A percentile compares a stretch with the other conserved stretches of the same genome.
Evolutionary conservation across 2,888 invertebrate genomes (phyloP).

Genomic region (Eristalis pertinax): DNA sequence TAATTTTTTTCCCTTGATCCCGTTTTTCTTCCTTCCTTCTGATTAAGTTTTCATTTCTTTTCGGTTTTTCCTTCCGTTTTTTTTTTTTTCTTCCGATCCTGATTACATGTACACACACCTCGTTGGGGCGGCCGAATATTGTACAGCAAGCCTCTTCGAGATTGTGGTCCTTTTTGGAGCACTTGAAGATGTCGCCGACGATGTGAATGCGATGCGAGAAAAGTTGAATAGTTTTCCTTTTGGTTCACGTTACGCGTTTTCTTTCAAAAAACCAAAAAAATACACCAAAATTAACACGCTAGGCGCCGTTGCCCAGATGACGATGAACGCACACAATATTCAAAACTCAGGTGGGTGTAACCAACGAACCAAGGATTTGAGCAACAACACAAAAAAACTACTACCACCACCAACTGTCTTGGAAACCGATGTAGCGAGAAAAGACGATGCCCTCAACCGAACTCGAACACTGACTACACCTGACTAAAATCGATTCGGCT

Average conservation of each 20-base stretch:
- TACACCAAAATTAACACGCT: too few relatives aligned
- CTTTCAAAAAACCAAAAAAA: background rate
- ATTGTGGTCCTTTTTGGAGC: slow-evolving; percentile 21
- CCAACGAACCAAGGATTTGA: slow-evolving; percentile 15
- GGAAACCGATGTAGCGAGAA: slow-evolving; percentile 58
- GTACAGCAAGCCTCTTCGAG: background rate
- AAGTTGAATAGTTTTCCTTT: background rate
- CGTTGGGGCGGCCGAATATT: background rate
- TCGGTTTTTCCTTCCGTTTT: slow-evolving; percentile 19
- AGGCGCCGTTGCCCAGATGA: background rate
- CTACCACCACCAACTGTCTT: slow-evolving; percentile 35
- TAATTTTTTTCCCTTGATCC: background rate
- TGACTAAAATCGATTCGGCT: slow-evolving; percentile 72
- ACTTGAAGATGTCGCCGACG: slow-evolving; percentile 5
- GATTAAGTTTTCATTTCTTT: slow-evolving; percentile 41
- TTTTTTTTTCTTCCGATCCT: slow-evolving; percentile 16
- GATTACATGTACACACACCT: slow-evolving; percentile 38
- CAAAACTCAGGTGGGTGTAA: background rate
- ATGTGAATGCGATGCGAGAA: background rate
- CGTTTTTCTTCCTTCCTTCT: slow-evolving; percentile 9
- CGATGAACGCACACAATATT: background rate
- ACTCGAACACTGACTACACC: slow-evolving; percentile 71
- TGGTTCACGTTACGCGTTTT: background rate
- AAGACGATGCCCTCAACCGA: slow-evolving; percentile 64
- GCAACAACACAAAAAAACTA: background rate